phyloP scores from a whole-genome alignment of 2,113 vertebrate genomes.

The Phrynosoma platyrhinos region DNA sequence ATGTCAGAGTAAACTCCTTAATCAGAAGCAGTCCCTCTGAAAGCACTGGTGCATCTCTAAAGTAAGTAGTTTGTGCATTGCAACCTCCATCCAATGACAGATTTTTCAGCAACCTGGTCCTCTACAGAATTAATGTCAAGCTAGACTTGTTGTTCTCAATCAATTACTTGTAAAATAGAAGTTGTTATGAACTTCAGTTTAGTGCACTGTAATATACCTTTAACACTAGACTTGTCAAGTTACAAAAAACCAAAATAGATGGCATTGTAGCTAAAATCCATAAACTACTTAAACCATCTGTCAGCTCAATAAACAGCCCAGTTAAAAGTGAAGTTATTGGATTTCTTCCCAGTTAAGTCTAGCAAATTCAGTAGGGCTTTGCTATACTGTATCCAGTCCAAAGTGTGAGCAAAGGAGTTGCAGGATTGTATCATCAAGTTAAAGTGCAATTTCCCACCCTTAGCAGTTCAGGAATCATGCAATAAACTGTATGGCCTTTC shows the following conservation, averaged over 20 bases:
- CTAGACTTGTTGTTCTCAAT: neutral
- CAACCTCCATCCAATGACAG: neutral
- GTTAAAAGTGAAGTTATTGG: neutral
- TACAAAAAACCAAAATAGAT: neutral
- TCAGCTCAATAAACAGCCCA: constrained; percentile 5
- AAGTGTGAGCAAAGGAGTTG: neutral
- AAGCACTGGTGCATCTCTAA: neutral
- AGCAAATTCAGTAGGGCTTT: neutral
- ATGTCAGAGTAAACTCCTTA: neutral
- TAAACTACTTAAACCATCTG: constrained; percentile 18
- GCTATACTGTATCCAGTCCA: neutral
- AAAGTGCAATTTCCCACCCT: neutral
- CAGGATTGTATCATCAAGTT: neutral
- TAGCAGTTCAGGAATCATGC: neutral
- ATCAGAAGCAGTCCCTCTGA: neutral
- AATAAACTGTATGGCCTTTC: neutral
- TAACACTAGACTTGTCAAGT: neutral
- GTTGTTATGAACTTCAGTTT: neutral
- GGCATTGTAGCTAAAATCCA: constrained; percentile 1
- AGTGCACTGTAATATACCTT: neutral
- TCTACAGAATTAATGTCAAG: neutral
- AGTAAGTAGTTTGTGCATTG: neutral
- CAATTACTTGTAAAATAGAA: neutral
- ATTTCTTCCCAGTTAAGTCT: constrained; percentile 10
- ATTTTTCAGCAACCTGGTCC: neutral